Evolutionary conservation across 1,140 invertebrate genomes (phyloP), one percentile per base, ranked within the genome.

Genomic region (Drosophila equinoxialis): DNA sequence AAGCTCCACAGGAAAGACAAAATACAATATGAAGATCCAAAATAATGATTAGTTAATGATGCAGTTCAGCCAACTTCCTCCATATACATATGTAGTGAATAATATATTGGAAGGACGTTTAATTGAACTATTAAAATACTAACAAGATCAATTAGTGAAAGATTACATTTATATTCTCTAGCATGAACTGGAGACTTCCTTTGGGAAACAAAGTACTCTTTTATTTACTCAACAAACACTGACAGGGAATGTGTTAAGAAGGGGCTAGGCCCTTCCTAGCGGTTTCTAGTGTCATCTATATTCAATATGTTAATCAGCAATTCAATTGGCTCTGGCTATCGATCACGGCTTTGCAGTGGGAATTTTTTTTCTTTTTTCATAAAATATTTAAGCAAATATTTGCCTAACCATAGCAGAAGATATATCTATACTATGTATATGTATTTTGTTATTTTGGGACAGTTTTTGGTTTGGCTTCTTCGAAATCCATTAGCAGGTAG

Each of bases 401-500:
- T 51, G 45, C 45, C 5, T 11, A 51, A 51, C 8, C 17, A 51
- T 51, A 23, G 45, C 11, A 17, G 14, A 48, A 48, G 6, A 48
- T 48, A 48, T 17, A 45, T 45, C 5, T 45, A 7, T 7, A 45
- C 5, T 30, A 48, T 20, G 45, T 45, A 71, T 62, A 39, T 65
- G 48, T 14, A 68, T 62, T 14, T 63, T 61, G 35, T 33, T 35
- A 10, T 51, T 51, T 51, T 51, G 45, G 45, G 45, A 51, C 73
- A 68, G 30, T 48, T 26, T 39, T 68, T 60, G 33, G 35, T 60
- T 69, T 57, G 20, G 66, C 81, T 89, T 84, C 85, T 83, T 80
- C 60, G 81, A 78, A 90, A 77, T 82, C 86, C 84, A 89, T 89
- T 89, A 89, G 84, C 84, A 89, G 84, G 84, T 89, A 89, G 84